Conservation (phyloP, 2,888 invertebrate genomes). For the Spicauda simplicius region DNA sequence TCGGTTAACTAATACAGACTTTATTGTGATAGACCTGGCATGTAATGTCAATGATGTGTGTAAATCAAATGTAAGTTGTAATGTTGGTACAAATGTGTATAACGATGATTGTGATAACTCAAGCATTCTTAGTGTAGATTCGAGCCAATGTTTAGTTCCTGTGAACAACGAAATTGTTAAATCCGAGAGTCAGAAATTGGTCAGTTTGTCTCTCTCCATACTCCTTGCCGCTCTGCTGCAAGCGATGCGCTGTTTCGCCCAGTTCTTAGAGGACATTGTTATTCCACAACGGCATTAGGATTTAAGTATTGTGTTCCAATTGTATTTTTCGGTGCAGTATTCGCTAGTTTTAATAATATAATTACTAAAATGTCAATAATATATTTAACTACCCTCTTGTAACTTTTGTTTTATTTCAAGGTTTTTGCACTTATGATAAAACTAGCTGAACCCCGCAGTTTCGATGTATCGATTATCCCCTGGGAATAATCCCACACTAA, state of each 20-base stretch:
- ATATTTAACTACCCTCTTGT: conserved; percentile 73
- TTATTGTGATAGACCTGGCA: conserved; percentile 78
- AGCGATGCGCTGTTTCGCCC: conserved; percentile 86
- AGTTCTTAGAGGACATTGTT: conserved; percentile 85
- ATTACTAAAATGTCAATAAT: conserved; percentile 63
- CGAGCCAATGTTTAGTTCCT: conserved; percentile 76
- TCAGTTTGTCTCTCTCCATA: conserved; percentile 85
- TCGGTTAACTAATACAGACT: conserved; percentile 56
- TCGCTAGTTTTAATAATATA: conserved; percentile 60
- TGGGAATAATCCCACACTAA: too few relatives aligned
- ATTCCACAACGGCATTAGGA: conserved; percentile 72
- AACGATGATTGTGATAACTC: conserved; percentile 67
- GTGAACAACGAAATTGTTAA: conserved; percentile 75
- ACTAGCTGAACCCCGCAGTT: too few relatives aligned
- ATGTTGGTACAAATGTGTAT: conserved; percentile 62
- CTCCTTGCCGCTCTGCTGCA: conserved; percentile 86
- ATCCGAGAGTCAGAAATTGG: conserved; percentile 79
- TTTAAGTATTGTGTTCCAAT: conserved; percentile 57
- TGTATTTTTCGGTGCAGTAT: conserved; percentile 59
- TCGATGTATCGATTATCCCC: too few relatives aligned
- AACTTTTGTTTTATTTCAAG: conserved; percentile 54
- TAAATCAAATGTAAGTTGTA: conserved; percentile 51
- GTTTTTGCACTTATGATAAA: not conserved
- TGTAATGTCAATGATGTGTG: conserved; percentile 65
- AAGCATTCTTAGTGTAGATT: conserved; percentile 64